These are phyloP conservation scores for Catostylus mosaicus DNA, from an alignment of 30 jellyfish, hydroid and myxozoan species.

Conservation along the genomic window DNA sequence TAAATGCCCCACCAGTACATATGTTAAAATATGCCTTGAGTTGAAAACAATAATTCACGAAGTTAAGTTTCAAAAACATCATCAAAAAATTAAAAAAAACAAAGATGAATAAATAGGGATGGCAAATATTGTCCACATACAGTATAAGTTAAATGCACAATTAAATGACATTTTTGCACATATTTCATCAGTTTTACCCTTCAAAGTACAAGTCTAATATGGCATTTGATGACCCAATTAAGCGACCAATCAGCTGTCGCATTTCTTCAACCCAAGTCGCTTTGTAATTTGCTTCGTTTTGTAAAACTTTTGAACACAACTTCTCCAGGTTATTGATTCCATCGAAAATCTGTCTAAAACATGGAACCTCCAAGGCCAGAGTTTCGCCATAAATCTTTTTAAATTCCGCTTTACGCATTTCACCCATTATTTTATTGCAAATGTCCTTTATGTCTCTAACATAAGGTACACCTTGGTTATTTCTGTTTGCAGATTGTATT, in stretches of 20 bases:
- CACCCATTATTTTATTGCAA: constrained; percentile 59
- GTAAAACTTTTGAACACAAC: constrained; percentile 58
- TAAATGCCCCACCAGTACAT: no score
- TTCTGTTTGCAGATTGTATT: constrained; percentile 54
- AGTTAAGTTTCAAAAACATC: no score
- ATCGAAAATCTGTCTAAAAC: constrained; percentile 46
- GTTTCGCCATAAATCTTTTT: constrained; percentile 26
- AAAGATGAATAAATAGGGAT: no score
- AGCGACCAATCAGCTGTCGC: constrained; percentile 77
- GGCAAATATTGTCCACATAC: no score
- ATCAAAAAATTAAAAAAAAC: no score
- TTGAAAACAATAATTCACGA: no score
- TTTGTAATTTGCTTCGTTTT: constrained; percentile 73
- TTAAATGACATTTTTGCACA: neutral
- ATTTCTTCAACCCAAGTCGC: constrained; percentile 79
- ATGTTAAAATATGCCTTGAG: no score
- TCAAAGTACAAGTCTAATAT: constrained; percentile 68
- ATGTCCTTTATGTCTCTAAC: constrained; percentile 54
- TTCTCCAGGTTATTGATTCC: constrained; percentile 47
- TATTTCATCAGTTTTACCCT: constrained; percentile 16
- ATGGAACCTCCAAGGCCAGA: constrained; percentile 51
- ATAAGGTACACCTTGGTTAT: constrained; percentile 66
- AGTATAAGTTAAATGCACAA: no score
- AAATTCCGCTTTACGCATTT: constrained; percentile 47
- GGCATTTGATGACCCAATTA: constrained; percentile 67